These are phyloP conservation scores for Sander lucioperca DNA, from an alignment of 2,113 vertebrate genomes.

Conservation along the genomic window DNA sequence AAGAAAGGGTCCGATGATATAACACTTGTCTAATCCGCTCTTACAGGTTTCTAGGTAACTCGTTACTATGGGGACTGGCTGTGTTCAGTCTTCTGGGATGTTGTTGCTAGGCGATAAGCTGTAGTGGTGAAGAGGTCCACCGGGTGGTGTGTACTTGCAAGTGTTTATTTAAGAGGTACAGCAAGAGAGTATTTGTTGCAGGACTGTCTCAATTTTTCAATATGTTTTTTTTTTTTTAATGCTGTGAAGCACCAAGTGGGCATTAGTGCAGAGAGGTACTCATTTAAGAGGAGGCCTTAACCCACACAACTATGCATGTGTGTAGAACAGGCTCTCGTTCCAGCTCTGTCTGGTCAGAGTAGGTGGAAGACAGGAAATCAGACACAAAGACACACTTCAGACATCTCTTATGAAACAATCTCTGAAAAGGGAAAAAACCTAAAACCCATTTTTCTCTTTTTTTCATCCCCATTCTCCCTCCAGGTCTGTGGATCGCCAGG, in stretches of 20 bases:
- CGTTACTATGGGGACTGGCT: slow-evolving; percentile 71
- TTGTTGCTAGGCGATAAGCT: slow-evolving; percentile 67
- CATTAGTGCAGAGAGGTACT: slow-evolving; percentile 46
- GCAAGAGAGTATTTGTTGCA: neutral
- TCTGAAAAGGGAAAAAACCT: neutral
- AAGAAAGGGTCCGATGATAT: slow-evolving; percentile 49
- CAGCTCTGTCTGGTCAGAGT: slow-evolving; percentile 51
- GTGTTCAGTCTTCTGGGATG: slow-evolving; percentile 66
- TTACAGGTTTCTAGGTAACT: slow-evolving; percentile 69
- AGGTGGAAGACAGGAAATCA: slow-evolving; percentile 47
- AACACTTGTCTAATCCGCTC: slow-evolving; percentile 58
- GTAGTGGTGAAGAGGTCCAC: slow-evolving; percentile 27
- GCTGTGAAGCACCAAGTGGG: slow-evolving; percentile 34
- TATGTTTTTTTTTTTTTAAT: slow-evolving; percentile 7
- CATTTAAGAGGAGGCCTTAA: slow-evolving; percentile 43
- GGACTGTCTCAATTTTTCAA: slow-evolving; percentile 2
- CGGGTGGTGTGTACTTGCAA: neutral
- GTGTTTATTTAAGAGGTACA: slow-evolving; percentile 13
- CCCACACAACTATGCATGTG: slow-evolving; percentile 29
- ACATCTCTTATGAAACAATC: slow-evolving; percentile 33
- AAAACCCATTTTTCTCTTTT: neutral
- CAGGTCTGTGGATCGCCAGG: slow-evolving; percentile 85
- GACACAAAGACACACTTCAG: slow-evolving; percentile 46
- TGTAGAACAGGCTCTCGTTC: slow-evolving; percentile 26
- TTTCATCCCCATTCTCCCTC: slow-evolving; percentile 12